Evolutionary conservation across 2,797 vertebrate species (phyloP), one percentile per base, ranked within the genome.

Genomic region (Triplophysa bombifrons): DNA sequence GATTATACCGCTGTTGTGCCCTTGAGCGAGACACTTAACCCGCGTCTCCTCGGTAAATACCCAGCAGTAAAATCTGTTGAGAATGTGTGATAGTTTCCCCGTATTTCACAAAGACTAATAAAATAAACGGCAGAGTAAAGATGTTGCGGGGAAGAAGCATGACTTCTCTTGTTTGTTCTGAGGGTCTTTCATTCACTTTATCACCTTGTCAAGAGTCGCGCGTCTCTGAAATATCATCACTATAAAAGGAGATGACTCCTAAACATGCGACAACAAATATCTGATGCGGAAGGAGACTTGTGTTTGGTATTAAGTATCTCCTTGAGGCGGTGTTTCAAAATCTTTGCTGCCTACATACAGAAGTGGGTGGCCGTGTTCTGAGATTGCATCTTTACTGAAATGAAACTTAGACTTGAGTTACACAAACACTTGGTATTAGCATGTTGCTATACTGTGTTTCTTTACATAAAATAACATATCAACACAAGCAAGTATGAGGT

Each of bases 21-120:
- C 83, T 72, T 84, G 67, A 84, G 82, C 53, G 7, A 46, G 69
- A 75, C 78, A 64, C 76, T 76, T 82, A 82, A 82, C 74, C 85
- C 50, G 73, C 50, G 78, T 50, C 48, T 72, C 60, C 34, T 74
- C 66, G 16, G 41, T 22, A 27, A 55, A 66, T 46, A 69, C n/a
- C 19, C 4, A 34, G 38, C 68, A 27, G 41, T 22, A 53, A 65
- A 72, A 74, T 65, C 60, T 66, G 27, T 30, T 30, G 61, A 51
- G 80, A 74, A 73, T 73, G 50, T 61, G 72, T 53, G 63, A 34
- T 25, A 58, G 48, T 20, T n/a, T 22, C 34, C 61, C 10, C 51
- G 72, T 30, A 63, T 74, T 64, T 55, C 66, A 63, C 48, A 22
- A 51, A 78, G 80, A 65, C 19, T 76, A 72, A 81, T 73, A 78